Base-by-base conservation (phyloP, 2,888 invertebrate species). In the Hirudinaria manillensis region DNA sequence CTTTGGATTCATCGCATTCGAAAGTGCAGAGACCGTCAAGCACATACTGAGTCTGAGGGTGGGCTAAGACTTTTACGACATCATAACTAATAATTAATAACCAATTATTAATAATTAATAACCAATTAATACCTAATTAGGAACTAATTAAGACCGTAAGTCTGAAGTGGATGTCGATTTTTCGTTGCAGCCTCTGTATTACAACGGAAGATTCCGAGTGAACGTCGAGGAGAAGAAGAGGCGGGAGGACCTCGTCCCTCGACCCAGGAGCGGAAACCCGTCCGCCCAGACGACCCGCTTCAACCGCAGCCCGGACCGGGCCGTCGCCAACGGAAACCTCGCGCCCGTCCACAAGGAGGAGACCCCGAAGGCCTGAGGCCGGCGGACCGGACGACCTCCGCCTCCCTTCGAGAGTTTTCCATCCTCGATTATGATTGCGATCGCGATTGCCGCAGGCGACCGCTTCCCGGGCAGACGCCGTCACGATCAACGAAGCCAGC, bases 1-100 rank as follows among this genome's bases (percentile, higher is more conserved):
- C 87, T 96, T 93, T 87, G 95, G 96, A 74, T 97, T 97, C 87
- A 92, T 97, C 81, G 94, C 94, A 16, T 97, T 93, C 87, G 94
- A 94, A 84, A 91, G 90, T 82, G 87, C 90, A 77, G 89, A 89
- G 81, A 89, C 92, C 74, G 95, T 93, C 76, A 89, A 89, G 83
- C 90, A 82, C 21, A 65, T 73, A 13, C 32, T 73, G 65, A 65
- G 24, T 3, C 27, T 34, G 21, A 73, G 73, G 65, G 73, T 73
- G 36, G 4, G 73, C 27, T 0, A 16, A n/a, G 45, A 45, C 3
- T 45, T 45, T 45, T 2, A 45, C 16, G 45, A 45, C 45, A 36
- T 36, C 45, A 2, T n/a, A n/a, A n/a, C n/a, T n/a, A n/a, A n/a
- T n/a, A n/a, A n/a, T n/a, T n/a, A n/a, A n/a, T n/a, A n/a, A n/a